Base-by-base conservation (phyloP, 2,797 vertebrate genomes). In the Atherinosoma microstoma region DNA sequence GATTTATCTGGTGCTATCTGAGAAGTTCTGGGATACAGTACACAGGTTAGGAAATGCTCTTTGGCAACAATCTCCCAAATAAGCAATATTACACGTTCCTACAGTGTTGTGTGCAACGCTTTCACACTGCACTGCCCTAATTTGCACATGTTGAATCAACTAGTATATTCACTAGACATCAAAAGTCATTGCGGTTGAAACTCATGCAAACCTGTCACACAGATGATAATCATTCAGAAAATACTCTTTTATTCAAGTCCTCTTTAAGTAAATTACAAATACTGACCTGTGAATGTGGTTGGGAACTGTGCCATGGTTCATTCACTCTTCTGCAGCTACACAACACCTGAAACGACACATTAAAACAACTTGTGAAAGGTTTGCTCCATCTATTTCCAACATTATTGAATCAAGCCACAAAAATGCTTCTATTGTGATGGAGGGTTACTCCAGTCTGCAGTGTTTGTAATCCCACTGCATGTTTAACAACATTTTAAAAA, bases 261-360 rank as follows among this genome's bases (percentile, higher is more conserved):
- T 11, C n/a, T 60, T 60, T 13, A 42, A 32, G 30, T 1, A n/a
- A 10, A 36, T 12, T 6, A 13, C 6, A 32, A 63, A 65, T 11
- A 92, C 96, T 96, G 92, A 99, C 98, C 97, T 94, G 96, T 95
- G 93, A 97, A 99, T 90, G 97, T 91, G 89, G 97, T 94, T 87
- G 97, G 95, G 95, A 99, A 99, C 94, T 99, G 98, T 92, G 97
- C 97, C 98, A 99, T 99, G 95, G 90, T 97, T 96, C 94, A 94
- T 90, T 93, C 90, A 90, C 94, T 95, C 91, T 85, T 93, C 87
- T 95, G 92, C 87, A 90, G 87, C 93, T 90, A 85, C 84, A 93
- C 94, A 86, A 93, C 81, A 92, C 94, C 97, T 98, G 93, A 27
- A 95, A 90, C 22, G 29, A 82, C 64, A 87, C 47, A 73, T 57